Base-by-base conservation (phyloP, 2,888 invertebrate genomes). In the Pristionchus arcanus region DNA sequence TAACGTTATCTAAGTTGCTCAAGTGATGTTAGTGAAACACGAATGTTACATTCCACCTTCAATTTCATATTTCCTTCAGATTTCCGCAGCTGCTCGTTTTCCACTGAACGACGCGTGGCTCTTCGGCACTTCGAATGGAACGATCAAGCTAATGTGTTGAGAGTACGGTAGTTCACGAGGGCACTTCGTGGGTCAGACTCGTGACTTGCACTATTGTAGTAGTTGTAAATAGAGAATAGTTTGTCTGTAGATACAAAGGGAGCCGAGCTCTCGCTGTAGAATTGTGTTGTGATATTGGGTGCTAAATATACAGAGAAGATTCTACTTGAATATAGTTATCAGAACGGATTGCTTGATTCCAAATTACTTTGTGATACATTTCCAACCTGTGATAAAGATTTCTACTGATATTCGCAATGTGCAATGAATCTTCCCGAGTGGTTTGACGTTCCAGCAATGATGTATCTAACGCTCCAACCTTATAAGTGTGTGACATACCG, bases 71-170 rank as follows among this genome's bases (percentile, higher is more conserved):
- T 28, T 13, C 19, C n/a, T 74, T n/a, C 49, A 81, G 16, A 96
- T 99, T 25, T 98, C 98, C 19, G 97, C 97, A 81, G 97, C 98
- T 97, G 97, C 97, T 0, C 97, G 98, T 74, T 96, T 99, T 92
- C 98, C 98, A 4, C 96, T 98, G 11, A 99, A 99, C 96, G 96
- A 98, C 94, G 96, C 98, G 90, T 96, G 99, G 90, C 96, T 99
- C 37, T 96, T 98, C 42, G 99, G 98, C 21, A 97, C 98, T 74
- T 98, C 98, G 95, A 97, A 97, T 94, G 99, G 99, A 31, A 97
- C 94, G 77, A 96, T 96, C 31, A 93, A 95, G 83, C 94, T 96
- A 16, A 93, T 96, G 90, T 95, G 95, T 91, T 95, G 91, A 94
- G 71, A 81, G 66, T 81, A 49, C 81, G 81, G 81, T 81, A 81